These are phyloP conservation scores for Numenius arquata DNA, from an alignment of 2,113 vertebrate genomes.

Conservation along the genomic window DNA sequence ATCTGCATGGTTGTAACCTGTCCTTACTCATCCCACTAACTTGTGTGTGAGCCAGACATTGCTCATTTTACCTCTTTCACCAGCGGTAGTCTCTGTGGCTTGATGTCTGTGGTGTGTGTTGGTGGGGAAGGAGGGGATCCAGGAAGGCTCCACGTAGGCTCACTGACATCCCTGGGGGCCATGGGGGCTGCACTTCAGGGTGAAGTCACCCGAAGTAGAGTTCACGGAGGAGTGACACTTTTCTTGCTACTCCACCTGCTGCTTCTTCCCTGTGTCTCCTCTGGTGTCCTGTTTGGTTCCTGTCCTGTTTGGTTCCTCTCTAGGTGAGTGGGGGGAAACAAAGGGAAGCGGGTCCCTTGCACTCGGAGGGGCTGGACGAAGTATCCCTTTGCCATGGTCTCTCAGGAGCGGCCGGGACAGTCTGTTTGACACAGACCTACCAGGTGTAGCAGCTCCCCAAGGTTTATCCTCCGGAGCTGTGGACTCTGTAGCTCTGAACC, in stretches of 20 bases:
- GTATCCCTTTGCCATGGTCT: background rate
- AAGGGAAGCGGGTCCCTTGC: background rate
- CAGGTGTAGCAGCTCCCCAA: background rate
- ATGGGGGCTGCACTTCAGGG: background rate
- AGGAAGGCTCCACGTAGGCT: background rate
- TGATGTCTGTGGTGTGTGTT: background rate
- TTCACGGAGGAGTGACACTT: background rate
- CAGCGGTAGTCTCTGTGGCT: background rate
- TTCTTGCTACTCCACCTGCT: background rate
- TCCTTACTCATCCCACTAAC: constrained; percentile 21
- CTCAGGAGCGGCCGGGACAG: background rate
- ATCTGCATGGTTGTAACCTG: background rate
- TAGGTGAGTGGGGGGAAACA: background rate
- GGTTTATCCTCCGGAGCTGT: background rate
- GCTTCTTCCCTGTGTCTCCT: background rate
- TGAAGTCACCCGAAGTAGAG: background rate
- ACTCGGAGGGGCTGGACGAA: background rate
- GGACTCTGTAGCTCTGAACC: background rate
- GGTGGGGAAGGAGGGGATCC: background rate
- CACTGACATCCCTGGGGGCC: background rate
- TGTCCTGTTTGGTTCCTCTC: background rate
- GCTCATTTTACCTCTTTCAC: background rate
- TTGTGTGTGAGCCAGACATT: background rate
- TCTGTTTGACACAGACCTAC: background rate
- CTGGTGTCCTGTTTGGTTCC: constrained; percentile 1